Conservation (phyloP, 1,140 invertebrate species). For the Drosophila nigromelanica region DNA sequence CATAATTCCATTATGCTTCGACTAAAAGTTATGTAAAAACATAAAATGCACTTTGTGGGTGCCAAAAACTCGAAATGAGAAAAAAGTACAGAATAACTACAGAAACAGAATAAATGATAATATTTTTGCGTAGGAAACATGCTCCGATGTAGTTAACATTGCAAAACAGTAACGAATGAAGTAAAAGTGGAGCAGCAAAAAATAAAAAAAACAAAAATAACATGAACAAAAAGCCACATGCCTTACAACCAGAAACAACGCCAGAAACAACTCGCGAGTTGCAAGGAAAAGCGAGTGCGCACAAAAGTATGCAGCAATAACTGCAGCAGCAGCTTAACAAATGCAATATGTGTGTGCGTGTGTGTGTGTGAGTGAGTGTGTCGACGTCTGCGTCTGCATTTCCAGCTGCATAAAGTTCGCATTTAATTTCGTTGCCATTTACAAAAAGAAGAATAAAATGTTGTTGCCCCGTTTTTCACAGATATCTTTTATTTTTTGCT, state of each 20-base stretch:
- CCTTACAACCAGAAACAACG: conserved; percentile 1
- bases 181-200: conserved; percentile 58
- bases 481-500: conserved; percentile 35
- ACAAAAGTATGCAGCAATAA: conserved; percentile 67
- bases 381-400: conserved; percentile 53
- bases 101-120: conserved; percentile 54
- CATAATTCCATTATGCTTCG: conserved; percentile 56
- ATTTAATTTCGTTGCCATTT: conserved; percentile 73
- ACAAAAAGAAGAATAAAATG: conserved; percentile 21
- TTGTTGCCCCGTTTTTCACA: conserved; percentile 43
- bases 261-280: conserved; percentile 14
- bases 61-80: conserved; percentile 21
- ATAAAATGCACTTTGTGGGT: conserved; percentile 16
- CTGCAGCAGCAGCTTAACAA: conserved; percentile 59
- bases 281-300: conserved; percentile 36
- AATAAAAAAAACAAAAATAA: conserved; percentile 20
- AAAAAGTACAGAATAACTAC: conserved; percentile 16
- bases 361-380: not conserved
- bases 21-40: conserved; percentile 14
- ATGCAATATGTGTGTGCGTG: conserved; percentile 29
- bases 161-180: conserved; percentile 79
- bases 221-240: conserved; percentile 9
- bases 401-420: conserved; percentile 77
- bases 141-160: conserved; percentile 78
- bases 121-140: conserved; percentile 59